Base-by-base conservation (phyloP, 2,888 invertebrate genomes). In the Penaeus monodon region DNA sequence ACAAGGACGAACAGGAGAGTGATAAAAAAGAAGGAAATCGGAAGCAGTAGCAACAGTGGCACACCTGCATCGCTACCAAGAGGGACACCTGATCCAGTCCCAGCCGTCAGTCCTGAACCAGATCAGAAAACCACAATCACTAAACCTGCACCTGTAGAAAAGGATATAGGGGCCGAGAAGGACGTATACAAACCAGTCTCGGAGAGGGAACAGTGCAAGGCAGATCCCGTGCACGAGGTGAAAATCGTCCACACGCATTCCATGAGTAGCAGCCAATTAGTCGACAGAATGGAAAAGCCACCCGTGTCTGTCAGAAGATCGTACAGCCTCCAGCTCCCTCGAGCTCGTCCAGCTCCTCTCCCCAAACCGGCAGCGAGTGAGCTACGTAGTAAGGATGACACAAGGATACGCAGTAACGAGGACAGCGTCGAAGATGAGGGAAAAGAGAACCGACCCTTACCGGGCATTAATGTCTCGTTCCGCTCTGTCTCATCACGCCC, bases 381-480 rank as follows among this genome's bases (percentile, higher is more conserved):
- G 66, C 73, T 88, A 8, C 79, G 84, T 22, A 73, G 79, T 29
- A 81, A 57, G 29, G 81, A 80, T 66, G 76, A 76, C 70, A 80
- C 84, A 24, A 79, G 74, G 24, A 27, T 82, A n/a, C 14, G 17
- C 14, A 7, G 65, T 38, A 78, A 82, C 77, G 20, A 68, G 29
- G 83, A 57, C 27, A 66, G 68, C 12, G 68, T 29, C 44, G 70
- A 68, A 27, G 77, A 76, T 6, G 74, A 84, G 74, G 76, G 66
- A 20, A 68, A 68, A 65, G 78, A 80, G 33, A 66, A 66, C 27
- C 64, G 33, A 44, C 80, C 64, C 38, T 74, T 73, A 20, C 87
- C 87, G 38, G 87, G 87, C 29, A 88, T 88, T 65, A 84, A 57
- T 74, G 87, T 88, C 29, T 88, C 87, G 29, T 83, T 88, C 29